Percentiles rank a stretch among this genome's conserved stretches.
Evolutionary conservation across 2,113 vertebrate genomes (phyloP).

Genomic region (Hylia prasina): DNA sequence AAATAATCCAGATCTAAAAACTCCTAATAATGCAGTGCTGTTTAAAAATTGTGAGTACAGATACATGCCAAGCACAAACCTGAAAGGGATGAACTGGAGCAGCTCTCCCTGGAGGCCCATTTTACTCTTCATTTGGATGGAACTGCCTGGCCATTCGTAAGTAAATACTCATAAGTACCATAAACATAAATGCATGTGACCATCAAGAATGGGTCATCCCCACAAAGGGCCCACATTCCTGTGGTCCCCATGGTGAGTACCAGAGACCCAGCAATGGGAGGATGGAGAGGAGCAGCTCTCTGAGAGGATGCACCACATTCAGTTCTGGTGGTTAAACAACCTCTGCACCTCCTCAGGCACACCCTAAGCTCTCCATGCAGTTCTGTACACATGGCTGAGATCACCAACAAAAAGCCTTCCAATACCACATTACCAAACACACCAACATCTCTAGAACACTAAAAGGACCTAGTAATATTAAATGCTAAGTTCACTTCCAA

Average conservation of each 20-base stretch:
- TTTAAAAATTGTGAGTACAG: not conserved
- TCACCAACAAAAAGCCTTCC: not conserved
- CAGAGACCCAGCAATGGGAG: not conserved
- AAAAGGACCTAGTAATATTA: not conserved
- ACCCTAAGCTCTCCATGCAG: not conserved
- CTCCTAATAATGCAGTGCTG: rapidly evolving
- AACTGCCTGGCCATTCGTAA: not conserved
- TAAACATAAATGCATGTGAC: not conserved
- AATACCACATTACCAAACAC: not conserved
- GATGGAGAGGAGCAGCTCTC: not conserved
- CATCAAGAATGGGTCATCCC: not conserved
- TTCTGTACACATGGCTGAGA: not conserved
- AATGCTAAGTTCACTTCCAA: not conserved
- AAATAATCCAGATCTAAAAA: not conserved
- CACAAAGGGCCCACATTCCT: not conserved
- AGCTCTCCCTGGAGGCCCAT: not conserved
- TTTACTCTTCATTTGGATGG: no score
- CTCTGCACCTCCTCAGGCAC: rapidly evolving
- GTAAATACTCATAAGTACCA: not conserved
- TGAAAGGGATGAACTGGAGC: not conserved
- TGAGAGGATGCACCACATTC: not conserved
- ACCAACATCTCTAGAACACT: not conserved
- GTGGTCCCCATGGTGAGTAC: not conserved
- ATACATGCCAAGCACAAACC: not conserved
- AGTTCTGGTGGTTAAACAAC: not conserved